Evolutionary conservation across 2,113 vertebrate species (phyloP), one percentile per base, ranked within the genome.

Genomic region (Ascaphus truei): DNA sequence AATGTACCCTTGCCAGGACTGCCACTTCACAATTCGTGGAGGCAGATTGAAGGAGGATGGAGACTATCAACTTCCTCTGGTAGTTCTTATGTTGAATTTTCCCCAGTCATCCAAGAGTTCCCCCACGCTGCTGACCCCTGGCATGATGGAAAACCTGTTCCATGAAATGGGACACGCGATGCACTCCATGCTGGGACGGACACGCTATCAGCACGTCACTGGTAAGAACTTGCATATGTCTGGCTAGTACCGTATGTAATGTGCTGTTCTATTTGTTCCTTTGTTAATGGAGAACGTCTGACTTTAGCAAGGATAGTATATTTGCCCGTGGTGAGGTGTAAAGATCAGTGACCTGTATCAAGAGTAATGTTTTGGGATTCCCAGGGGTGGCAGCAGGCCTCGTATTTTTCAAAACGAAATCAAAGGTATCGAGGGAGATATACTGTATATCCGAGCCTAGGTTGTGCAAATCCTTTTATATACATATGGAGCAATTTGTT

Each of bases 161-260:
- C 97, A 99, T 12, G 97, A 99, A 80, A 98, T 99, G 96, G 97
- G 97, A 0, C 96, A 99, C 29, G 97, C 96, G 72, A 96, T 99
- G 94, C 97, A 99, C 81, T 99, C 97, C 2, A 99, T 99, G 96
- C 83, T 99, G 57, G 97, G 95, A 37, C 90, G 96, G 64, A 98
- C 97, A 36, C 90, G 90, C 20, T 99, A 98, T 83, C 97, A 99
- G 29, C 97, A 99, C 0, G 91, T 98, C 61, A 98, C 95, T 12
- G 97, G 97, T 98, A 78, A 84, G 74, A 22, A 13, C 16, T 0
- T 3, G 29, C 18, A 13, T 6, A 3, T 45, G 41, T 45, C 41
- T 13, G 11, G 16, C 16, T 45, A 45, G n/a, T 7, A 7, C 10
- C 20, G 13, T 45, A 20, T 9, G 41, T 20, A 10, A 4, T 7